phyloP scores from a whole-genome alignment of 2,113 vertebrate species.

The Condylura cristata region DNA sequence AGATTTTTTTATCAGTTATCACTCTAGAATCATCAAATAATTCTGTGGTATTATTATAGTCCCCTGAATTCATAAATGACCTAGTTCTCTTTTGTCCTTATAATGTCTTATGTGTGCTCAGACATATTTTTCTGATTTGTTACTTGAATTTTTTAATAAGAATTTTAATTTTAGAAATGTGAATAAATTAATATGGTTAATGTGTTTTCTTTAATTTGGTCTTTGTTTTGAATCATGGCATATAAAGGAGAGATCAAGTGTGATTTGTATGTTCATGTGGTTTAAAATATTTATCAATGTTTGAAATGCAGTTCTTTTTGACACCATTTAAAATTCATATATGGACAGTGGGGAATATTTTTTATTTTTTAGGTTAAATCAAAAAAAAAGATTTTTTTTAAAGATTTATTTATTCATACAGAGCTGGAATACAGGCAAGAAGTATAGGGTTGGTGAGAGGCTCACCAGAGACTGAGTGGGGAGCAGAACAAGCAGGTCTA shows the following conservation, averaged over 20 bases:
- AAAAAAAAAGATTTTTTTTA: slow-evolving; percentile 52
- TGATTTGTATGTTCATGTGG: neutral
- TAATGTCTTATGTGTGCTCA: neutral
- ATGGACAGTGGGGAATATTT: slow-evolving; percentile 52
- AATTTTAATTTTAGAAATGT: slow-evolving; percentile 8
- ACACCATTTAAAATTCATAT: slow-evolving; percentile 72
- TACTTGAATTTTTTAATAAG: neutral
- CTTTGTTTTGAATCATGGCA: neutral
- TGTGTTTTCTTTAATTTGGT: neutral
- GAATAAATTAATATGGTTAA: neutral
- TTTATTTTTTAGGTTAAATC: slow-evolving; percentile 62
- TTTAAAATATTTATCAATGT: slow-evolving; percentile 55
- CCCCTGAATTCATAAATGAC: neutral
- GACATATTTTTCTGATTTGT: neutral
- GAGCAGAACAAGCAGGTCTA: too few relatives aligned
- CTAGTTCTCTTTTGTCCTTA: neutral
- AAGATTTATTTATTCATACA: too few relatives aligned
- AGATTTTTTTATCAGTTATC: neutral
- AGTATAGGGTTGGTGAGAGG: too few relatives aligned
- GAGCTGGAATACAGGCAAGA: too few relatives aligned
- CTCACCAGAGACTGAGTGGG: too few relatives aligned
- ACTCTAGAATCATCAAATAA: neutral
- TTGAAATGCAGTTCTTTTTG: slow-evolving; percentile 65
- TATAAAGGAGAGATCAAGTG: neutral
- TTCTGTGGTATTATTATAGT: neutral